Evolutionary conservation across 2,113 vertebrate genomes (phyloP).

Genomic region (Barnardius zonarius): DNA sequence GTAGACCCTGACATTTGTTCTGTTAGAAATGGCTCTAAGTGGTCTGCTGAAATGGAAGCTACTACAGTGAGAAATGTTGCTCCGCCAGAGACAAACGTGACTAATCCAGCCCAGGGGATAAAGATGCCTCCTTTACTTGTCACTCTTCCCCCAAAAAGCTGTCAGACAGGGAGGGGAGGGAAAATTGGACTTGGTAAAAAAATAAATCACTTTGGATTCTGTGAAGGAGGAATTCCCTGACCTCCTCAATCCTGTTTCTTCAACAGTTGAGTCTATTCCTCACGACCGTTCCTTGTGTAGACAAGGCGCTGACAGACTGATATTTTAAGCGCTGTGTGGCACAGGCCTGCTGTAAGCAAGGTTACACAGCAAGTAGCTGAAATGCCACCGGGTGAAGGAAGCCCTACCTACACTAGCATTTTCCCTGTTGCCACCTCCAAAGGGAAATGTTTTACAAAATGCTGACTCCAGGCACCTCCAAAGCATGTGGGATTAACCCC

Average conservation of each 20-base stretch:
- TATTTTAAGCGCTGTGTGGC: constrained; percentile 61
- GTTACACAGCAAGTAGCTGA: constrained; percentile 51
- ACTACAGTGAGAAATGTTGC: constrained; percentile 30
- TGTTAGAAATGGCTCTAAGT: constrained; percentile 34
- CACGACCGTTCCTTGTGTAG: constrained; percentile 21
- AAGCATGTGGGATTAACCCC: neutral
- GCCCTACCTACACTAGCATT: constrained; percentile 43
- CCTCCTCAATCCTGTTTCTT: constrained; percentile 61
- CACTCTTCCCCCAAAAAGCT: constrained; percentile 52
- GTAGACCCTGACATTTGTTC: constrained; percentile 12
- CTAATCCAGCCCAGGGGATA: constrained; percentile 60
- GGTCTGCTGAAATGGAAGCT: constrained; percentile 19
- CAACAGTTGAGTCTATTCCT: constrained; percentile 62
- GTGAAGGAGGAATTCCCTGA: constrained; percentile 68
- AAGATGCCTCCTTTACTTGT: constrained; percentile 56
- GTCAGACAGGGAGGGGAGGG: constrained; percentile 42
- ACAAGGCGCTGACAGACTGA: constrained; percentile 60
- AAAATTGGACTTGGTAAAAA: constrained; percentile 53
- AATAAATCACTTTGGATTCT: constrained; percentile 63
- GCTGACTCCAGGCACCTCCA: neutral
- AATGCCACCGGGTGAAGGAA: constrained; percentile 37
- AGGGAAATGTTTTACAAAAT: neutral
- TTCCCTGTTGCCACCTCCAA: constrained; percentile 22
- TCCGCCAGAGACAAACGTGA: constrained; percentile 15
- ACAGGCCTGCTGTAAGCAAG: constrained; percentile 61